Evolutionary conservation across 2,888 invertebrate genomes (phyloP), one percentile per base, ranked within the genome.

Genomic region (Cabera pusaria): DNA sequence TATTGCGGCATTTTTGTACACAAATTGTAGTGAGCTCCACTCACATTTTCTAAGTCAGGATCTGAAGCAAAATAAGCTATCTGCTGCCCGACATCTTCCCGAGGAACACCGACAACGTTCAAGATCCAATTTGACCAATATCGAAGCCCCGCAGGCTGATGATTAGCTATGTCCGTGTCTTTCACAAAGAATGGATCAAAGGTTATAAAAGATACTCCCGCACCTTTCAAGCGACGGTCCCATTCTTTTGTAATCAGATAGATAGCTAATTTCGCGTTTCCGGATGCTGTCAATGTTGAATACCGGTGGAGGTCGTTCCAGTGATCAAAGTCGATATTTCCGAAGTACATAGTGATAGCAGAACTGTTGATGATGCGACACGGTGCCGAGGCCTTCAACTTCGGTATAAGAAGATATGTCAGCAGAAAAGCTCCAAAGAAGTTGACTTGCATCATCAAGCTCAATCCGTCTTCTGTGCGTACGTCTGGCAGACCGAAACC

Each of bases 381-480:
- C 0, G 91, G 91, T 0, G 87, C 76, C 0, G 91, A 90, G 1
- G 60, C 49, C 65, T 90, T 91, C 6, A 93, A 57, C 57, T 83
- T 44, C 32, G 86, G 85, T 44, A 86, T 64, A 26, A 95, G 78
- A 35, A 95, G 81, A 68, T 92, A 93, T 0, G 94, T 94, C 11
- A 95, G 83, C 19, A 95, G 77, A 64, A 95, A 95, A 0, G 92
- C 90, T 6, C 93, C 94, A 56, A 94, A 92, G 64, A 93, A 92
- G 65, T 95, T 95, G 23, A 92, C 90, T 62, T 93, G 93, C 90
- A 93, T 92, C 5, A 90, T 91, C 1, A 86, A 65, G 48, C 93
- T 92, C 14, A 94, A 71, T 0, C 93, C 93, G 52, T 94, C 93
- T 55, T 90, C 88, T 0, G 93, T 92, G 12, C 85, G 64, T 24